A percentile compares a stretch with the other conserved stretches of the same genome.
phyloP scores from a whole-genome alignment of 2,888 invertebrate species.

The Diachrysia chrysitis region DNA sequence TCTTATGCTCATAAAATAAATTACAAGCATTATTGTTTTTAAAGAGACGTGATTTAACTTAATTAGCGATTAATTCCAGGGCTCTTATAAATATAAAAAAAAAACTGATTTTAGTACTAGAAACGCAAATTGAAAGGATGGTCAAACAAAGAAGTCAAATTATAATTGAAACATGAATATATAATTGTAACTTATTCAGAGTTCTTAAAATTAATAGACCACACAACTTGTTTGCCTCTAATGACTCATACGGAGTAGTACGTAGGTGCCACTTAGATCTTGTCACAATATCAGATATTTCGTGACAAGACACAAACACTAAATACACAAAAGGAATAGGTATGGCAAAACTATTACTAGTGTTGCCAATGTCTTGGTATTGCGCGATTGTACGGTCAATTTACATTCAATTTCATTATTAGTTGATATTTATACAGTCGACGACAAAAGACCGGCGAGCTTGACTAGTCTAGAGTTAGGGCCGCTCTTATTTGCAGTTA shows the following conservation, averaged over 20 bases:
- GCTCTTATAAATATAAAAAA: no score
- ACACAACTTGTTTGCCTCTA: slow-evolving; percentile 28
- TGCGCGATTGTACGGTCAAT: slow-evolving; percentile 28
- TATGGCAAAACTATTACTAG: slow-evolving; percentile 15
- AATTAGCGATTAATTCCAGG: background rate
- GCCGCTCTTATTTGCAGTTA: slow-evolving; percentile 60
- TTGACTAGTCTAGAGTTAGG: slow-evolving; percentile 40
- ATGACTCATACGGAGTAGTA: slow-evolving; percentile 24
- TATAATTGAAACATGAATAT: background rate
- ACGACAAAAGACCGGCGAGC: slow-evolving; percentile 36
- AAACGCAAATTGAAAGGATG: background rate
- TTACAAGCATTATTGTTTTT: no score
- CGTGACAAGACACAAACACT: background rate
- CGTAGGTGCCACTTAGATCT: slow-evolving; percentile 1
- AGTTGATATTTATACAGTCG: slow-evolving; percentile 31
- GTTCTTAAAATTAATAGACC: slow-evolving; percentile 6
- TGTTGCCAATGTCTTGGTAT: slow-evolving; percentile 20
- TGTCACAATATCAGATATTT: slow-evolving; percentile 11
- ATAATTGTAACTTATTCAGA: slow-evolving; percentile 8
- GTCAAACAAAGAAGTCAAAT: background rate
- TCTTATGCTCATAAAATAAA: no score
- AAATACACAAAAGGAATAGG: slow-evolving; percentile 12
- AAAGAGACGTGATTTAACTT: no score
- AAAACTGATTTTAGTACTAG: no score
- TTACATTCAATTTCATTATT: slow-evolving; percentile 32